phyloP scores from a whole-genome alignment of 1,140 invertebrate genomes.

The Drosophila punjabiensis region DNA sequence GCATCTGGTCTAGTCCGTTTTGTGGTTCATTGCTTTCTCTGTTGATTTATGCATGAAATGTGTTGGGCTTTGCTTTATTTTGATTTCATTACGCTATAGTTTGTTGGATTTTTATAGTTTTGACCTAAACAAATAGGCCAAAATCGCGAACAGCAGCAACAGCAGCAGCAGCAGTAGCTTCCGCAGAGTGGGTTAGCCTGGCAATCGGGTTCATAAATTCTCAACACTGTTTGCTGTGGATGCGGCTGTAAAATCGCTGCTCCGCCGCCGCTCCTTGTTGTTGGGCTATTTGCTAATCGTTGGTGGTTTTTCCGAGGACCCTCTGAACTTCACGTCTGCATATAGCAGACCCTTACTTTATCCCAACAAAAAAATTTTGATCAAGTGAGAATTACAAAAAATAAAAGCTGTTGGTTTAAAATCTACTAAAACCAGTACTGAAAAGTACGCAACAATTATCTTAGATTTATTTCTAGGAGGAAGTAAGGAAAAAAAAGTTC shows the following conservation, averaged over 20 bases:
- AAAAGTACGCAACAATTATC: neutral
- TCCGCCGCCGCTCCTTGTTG: constrained; percentile 4
- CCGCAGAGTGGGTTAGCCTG: constrained; percentile 19
- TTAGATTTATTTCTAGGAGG: neutral
- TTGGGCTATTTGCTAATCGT: constrained; percentile 40
- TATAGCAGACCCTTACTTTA: neutral
- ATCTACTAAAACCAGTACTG: neutral
- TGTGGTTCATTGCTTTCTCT: constrained; percentile 7
- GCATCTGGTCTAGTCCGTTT: neutral
- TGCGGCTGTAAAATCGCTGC: constrained; percentile 37
- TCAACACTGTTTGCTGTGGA: constrained; percentile 25
- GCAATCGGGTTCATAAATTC: constrained; percentile 42
- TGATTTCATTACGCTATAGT: constrained; percentile 42
- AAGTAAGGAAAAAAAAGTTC: neutral
- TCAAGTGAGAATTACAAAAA: neutral
- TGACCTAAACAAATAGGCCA: constrained; percentile 66
- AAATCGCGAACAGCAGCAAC: constrained; percentile 17
- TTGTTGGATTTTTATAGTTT: constrained; percentile 56
- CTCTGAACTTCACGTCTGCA: constrained; percentile 12
- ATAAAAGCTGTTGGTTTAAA: neutral
- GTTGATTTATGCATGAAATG: constrained; percentile 26
- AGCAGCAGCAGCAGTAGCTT: neutral
- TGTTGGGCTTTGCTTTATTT: constrained; percentile 34
- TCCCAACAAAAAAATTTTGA: neutral
- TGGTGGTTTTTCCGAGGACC: constrained; percentile 10